Evolutionary conservation across 2,888 invertebrate genomes (phyloP).

Genomic region (Plebejus anna): DNA sequence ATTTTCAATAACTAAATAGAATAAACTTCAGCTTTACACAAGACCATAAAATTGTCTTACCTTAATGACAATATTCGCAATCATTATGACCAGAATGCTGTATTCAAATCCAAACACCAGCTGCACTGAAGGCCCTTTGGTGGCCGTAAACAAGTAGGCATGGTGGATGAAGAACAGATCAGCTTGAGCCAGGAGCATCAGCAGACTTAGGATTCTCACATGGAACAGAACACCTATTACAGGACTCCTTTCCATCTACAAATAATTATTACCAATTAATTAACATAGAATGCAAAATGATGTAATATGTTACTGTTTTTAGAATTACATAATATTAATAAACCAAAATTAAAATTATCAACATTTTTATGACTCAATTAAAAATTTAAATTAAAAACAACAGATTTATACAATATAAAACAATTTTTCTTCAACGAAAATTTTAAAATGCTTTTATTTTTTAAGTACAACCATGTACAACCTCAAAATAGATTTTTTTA

Average conservation of each 20-base stretch:
- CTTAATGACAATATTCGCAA: constrained; percentile 96
- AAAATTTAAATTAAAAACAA: too few species aligned
- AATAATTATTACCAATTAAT: constrained; percentile 33
- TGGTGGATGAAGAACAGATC: constrained; percentile 95
- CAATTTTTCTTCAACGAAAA: too few species aligned
- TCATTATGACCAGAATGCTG: constrained; percentile 96
- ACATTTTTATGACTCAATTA: too few species aligned
- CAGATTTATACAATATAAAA: too few species aligned
- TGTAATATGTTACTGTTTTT: neutral
- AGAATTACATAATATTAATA: too few species aligned
- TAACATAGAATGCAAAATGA: neutral
- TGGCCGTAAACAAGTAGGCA: constrained; percentile 94
- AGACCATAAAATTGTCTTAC: constrained; percentile 54
- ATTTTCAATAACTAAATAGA: neutral
- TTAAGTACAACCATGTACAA: too few species aligned
- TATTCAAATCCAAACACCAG: constrained; percentile 99
- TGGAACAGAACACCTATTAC: constrained; percentile 98
- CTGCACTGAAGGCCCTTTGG: constrained; percentile 97
- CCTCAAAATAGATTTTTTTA: neutral
- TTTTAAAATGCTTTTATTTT: too few species aligned
- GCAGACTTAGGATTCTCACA: constrained; percentile 90
- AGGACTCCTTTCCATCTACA: constrained; percentile 98
- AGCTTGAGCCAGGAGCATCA: constrained; percentile 88
- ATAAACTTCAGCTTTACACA: neutral
- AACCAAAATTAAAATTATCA: too few species aligned